Percentiles rank a stretch among this genome's conserved stretches.
phyloP scores from a whole-genome alignment of 2,888 invertebrate genomes.

The Nebria salina region DNA sequence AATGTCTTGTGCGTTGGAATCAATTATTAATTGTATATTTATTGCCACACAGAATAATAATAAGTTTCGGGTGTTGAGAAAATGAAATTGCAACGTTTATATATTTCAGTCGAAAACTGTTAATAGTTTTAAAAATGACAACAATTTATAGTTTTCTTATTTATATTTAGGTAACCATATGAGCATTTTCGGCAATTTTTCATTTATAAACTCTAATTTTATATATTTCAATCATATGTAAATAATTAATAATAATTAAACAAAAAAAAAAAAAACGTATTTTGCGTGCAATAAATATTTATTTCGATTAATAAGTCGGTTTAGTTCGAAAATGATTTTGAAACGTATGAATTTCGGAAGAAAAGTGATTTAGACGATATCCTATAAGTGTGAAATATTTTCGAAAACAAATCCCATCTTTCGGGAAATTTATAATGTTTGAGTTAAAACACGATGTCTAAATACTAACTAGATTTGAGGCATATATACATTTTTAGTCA shows the following conservation, averaged over 20 bases:
- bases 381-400: neutral
- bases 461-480: constrained; percentile 31
- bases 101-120: neutral
- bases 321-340: neutral
- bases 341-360: neutral
- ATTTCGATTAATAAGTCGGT: constrained; percentile 4
- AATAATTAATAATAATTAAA: neutral
- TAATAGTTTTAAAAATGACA: neutral
- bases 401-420: constrained; percentile 29
- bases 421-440: constrained; percentile 20
- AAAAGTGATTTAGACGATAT: neutral
- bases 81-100: neutral
- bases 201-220: neutral
- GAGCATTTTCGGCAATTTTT: neutral
- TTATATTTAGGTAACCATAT: neutral
- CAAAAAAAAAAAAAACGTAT: constrained; percentile 24
- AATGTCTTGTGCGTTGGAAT: constrained; percentile 36
- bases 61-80: constrained; percentile 15
- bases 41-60: constrained; percentile 22
- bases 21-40: constrained; percentile 24
- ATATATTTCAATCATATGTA: neutral
- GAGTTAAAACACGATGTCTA: constrained; percentile 25
- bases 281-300: constrained; percentile 46
- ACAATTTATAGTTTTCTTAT: neutral
- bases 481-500: constrained; percentile 31